Evolutionary conservation across 2,888 invertebrate species (phyloP).

Genomic region (Cosmopolites sordidus): DNA sequence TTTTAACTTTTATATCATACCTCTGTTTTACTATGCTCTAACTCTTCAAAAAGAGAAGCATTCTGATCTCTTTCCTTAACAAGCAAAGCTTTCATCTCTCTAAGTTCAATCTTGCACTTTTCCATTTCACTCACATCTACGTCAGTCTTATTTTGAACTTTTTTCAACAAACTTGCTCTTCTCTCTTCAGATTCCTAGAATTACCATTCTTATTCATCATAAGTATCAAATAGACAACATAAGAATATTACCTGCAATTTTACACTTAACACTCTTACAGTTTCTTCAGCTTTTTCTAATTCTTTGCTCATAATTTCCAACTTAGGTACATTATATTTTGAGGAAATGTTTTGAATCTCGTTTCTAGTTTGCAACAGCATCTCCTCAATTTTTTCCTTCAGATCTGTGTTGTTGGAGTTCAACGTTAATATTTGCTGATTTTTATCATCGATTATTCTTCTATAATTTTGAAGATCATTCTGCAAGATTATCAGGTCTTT

Average conservation of each 20-base stretch:
- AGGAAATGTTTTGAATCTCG: constrained; percentile 38
- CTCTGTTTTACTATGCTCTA: constrained; percentile 29
- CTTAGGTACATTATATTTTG: constrained; percentile 39
- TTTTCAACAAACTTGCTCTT: constrained; percentile 25
- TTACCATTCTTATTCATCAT: neutral
- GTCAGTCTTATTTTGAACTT: constrained; percentile 16
- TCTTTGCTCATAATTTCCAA: constrained; percentile 39
- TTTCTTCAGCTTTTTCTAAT: constrained; percentile 34
- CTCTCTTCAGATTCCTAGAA: constrained; percentile 30
- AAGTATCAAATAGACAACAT: neutral
- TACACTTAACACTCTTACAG: constrained; percentile 32
- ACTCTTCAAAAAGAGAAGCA: constrained; percentile 23
- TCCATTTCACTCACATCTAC: constrained; percentile 11
- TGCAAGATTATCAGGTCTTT: constrained; percentile 35
- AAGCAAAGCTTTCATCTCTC: constrained; percentile 19
- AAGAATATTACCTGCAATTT: constrained; percentile 26
- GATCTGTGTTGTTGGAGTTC: constrained; percentile 36
- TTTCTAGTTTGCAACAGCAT: constrained; percentile 38
- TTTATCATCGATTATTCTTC: constrained; percentile 35
- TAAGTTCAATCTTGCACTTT: constrained; percentile 12
- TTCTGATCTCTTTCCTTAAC: constrained; percentile 26
- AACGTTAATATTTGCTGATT: constrained; percentile 36
- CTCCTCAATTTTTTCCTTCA: constrained; percentile 39
- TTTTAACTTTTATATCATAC: constrained; percentile 11
- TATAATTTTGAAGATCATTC: constrained; percentile 36